These are phyloP conservation scores for Tiliacea aurago DNA, from an alignment of 2,888 invertebrate species.

Conservation along the genomic window DNA sequence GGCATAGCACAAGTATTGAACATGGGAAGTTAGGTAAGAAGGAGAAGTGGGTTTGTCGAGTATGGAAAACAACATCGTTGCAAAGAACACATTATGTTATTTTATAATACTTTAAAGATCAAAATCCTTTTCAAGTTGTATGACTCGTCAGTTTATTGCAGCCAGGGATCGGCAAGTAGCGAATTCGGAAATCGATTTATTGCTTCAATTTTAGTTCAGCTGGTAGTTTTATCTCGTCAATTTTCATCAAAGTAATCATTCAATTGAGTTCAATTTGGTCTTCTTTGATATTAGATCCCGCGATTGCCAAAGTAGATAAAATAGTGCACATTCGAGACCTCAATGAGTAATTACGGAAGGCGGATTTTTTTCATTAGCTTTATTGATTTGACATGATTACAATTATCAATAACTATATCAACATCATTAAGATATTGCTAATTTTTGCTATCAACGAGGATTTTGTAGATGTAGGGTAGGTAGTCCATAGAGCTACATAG, in stretches of 20 bases:
- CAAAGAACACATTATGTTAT: slow-evolving; percentile 13
- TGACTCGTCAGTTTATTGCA: slow-evolving; percentile 20
- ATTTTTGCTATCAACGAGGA: background rate
- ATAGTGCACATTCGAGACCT: slow-evolving; percentile 37
- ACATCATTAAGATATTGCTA: background rate
- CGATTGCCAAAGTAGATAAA: slow-evolving; percentile 55
- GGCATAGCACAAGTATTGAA: too few species aligned
- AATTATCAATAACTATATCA: background rate
- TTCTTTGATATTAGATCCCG: slow-evolving; percentile 46
- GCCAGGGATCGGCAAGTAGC: slow-evolving; percentile 14
- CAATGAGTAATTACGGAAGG: slow-evolving; percentile 27
- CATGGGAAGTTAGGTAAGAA: too few species aligned
- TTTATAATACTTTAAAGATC: slow-evolving; percentile 11
- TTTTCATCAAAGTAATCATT: slow-evolving; percentile 60
- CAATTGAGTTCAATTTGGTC: slow-evolving; percentile 65
- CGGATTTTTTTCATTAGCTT: slow-evolving; percentile 10
- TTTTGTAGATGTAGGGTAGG: background rate
- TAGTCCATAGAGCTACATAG: background rate
- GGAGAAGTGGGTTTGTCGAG: too few species aligned
- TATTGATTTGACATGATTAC: slow-evolving; percentile 16
- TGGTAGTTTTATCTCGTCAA: slow-evolving; percentile 51
- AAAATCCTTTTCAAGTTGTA: slow-evolving; percentile 14
- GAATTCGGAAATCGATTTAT: slow-evolving; percentile 56
- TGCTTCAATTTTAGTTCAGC: slow-evolving; percentile 47
- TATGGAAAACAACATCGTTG: too few species aligned